Evolutionary conservation across 1,140 invertebrate genomes (phyloP).

Genomic region (Bombus soroeensis): DNA sequence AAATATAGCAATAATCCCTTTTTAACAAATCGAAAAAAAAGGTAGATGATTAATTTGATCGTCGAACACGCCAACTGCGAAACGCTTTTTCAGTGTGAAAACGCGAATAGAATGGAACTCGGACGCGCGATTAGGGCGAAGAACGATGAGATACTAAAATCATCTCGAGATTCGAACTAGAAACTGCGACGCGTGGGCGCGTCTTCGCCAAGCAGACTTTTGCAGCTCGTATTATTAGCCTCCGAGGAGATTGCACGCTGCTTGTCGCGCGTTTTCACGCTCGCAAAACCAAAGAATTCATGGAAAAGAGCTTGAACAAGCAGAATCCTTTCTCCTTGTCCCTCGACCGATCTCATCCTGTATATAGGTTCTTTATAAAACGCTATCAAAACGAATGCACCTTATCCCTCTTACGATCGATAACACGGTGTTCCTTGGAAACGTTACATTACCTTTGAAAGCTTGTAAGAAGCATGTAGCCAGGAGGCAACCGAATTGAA

Average conservation of each 20-base stretch:
- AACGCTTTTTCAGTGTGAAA: background rate
- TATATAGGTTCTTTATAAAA: no score
- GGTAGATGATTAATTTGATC: no score
- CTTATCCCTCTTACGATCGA: no score
- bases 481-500: no score
- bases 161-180: conserved; percentile 65
- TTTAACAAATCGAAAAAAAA: no score
- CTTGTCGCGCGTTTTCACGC: conserved; percentile 51
- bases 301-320: conserved; percentile 22
- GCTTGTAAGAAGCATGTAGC: no score
- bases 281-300: conserved; percentile 44
- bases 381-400: background rate
- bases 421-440: no score
- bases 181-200: conserved; percentile 69
- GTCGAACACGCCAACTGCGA: no score
- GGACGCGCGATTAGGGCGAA: conserved; percentile 54
- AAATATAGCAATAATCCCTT: no score
- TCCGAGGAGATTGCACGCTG: conserved; percentile 48
- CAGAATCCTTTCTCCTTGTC: background rate
- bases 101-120: background rate
- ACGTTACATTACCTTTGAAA: no score
- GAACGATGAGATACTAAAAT: conserved; percentile 70
- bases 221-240: conserved; percentile 73
- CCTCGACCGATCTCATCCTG: no score
- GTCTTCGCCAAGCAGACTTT: conserved; percentile 55